Evolutionary conservation across 2,797 vertebrate genomes (phyloP), one percentile per base, ranked within the genome.

Genomic region (Tangara arthus): DNA sequence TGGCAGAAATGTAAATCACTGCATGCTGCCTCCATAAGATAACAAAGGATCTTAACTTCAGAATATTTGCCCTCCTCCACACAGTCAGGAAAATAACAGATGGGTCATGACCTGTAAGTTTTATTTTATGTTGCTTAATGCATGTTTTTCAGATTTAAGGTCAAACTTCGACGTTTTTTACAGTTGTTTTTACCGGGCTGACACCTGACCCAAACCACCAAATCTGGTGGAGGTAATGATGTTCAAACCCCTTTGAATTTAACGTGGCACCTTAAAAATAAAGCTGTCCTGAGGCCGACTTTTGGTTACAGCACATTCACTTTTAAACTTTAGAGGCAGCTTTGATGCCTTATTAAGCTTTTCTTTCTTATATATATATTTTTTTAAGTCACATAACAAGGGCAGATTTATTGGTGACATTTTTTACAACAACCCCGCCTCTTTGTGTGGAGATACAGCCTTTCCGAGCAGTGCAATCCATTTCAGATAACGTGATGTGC

Each of bases 401-500:
- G 4, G 3, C 28, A 10, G 11, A 13, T 35, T 73, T 59, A 55
- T 28, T 11, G 24, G 1, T 61, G 20, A 3, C 0, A 0, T 47
- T 75, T 41, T 26, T 66, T 28, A 15, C 27, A 28, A 8, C 27
- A n/a, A 14, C 10, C 7, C 0, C 3, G 7, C 34, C 14, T 55
- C 41, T 89, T n/a, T 34, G 21, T 20, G 78, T 56, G 39, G n/a
- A 3, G 35, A 2, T 6, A 3, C 28, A 28, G 1, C 73, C 7
- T 66, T 63, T 16, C 16, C 1, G 12, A 15, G 42, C 64, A 5
- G 30, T 12, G 28, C 21, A 1, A 0, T n/a, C 3, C 3, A 1
- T 30, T 80, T 35, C 55, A 15, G 46, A 6, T 41, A 12, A 15
- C 6, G 1, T 0, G 27, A 2, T 4, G 17, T 3, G 8, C 0